Evolutionary conservation across 2,113 vertebrate genomes (phyloP).

Genomic region (Amblyopsis rosae): DNA sequence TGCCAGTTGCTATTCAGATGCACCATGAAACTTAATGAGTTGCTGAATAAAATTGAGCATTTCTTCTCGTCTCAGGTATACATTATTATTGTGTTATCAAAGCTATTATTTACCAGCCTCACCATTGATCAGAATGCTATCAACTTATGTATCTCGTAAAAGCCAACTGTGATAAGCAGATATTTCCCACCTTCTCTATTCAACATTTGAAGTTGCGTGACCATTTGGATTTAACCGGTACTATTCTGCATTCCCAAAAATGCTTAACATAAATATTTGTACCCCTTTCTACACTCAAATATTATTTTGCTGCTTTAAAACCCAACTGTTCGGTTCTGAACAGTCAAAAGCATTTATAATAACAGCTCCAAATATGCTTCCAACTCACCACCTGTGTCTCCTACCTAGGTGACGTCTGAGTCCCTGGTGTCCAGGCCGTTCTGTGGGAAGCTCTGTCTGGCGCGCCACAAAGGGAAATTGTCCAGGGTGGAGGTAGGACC

Average conservation of each 20-base stretch:
- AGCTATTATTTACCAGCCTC: neutral
- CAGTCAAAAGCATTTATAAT: neutral
- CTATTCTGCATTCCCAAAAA: no score
- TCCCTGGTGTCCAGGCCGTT: slow-evolving; percentile 84
- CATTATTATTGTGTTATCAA: no score
- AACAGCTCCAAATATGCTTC: neutral
- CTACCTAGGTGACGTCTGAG: slow-evolving; percentile 75
- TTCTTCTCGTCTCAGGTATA: slow-evolving; percentile 83
- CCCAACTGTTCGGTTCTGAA: neutral
- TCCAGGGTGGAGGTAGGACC: slow-evolving; percentile 87
- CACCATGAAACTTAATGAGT: slow-evolving; percentile 77
- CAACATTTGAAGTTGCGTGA: no score
- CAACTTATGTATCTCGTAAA: no score
- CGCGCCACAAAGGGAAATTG: slow-evolving; percentile 86
- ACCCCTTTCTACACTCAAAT: no score
- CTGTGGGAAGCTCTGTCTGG: slow-evolving; percentile 89
- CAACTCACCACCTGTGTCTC: neutral
- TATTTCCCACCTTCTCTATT: no score
- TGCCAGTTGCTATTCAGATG: slow-evolving; percentile 91
- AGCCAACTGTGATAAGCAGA: no score
- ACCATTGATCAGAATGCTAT: no score
- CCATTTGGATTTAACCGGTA: no score
- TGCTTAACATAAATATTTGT: no score
- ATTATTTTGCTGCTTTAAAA: neutral
- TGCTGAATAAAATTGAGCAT: slow-evolving; percentile 81